Conservation (phyloP, 2,797 vertebrate genomes). For the Tapirus indicus region DNA sequence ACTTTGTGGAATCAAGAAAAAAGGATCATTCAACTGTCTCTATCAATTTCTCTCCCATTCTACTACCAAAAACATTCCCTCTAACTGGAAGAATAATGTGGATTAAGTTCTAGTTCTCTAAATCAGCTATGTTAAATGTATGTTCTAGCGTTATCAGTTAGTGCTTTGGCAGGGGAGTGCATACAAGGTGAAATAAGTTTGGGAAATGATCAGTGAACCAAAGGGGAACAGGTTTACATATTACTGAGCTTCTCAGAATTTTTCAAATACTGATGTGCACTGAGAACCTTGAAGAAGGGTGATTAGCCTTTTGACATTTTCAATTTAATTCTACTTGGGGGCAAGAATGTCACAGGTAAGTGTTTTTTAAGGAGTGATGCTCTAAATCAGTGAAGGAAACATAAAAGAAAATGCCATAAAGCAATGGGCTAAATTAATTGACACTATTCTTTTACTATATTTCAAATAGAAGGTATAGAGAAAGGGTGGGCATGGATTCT, state of each 20-base stretch:
- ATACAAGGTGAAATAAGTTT: not conserved
- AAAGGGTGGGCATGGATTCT: too few relatives aligned
- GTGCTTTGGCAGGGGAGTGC: too few relatives aligned
- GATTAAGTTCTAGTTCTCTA: not conserved
- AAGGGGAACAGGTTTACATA: not conserved
- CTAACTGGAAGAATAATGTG: not conserved
- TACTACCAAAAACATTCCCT: not conserved
- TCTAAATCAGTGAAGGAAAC: not conserved
- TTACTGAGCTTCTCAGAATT: not conserved
- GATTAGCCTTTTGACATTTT: not conserved
- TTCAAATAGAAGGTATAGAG: not conserved
- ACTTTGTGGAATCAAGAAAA: not conserved
- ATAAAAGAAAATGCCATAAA: not conserved
- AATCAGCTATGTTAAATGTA: not conserved
- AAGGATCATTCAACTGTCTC: not conserved
- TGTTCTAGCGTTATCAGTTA: not conserved
- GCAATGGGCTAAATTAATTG: not conserved
- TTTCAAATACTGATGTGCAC: not conserved
- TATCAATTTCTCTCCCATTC: not conserved
- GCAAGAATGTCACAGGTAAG: not conserved
- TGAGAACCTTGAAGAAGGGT: not conserved
- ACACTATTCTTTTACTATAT: not conserved
- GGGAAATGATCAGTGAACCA: not conserved
- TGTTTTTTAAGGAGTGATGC: not conserved
- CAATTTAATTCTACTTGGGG: not conserved